Evolutionary conservation across 2,113 vertebrate genomes (phyloP).

Genomic region (Pyrgilauda ruficollis): DNA sequence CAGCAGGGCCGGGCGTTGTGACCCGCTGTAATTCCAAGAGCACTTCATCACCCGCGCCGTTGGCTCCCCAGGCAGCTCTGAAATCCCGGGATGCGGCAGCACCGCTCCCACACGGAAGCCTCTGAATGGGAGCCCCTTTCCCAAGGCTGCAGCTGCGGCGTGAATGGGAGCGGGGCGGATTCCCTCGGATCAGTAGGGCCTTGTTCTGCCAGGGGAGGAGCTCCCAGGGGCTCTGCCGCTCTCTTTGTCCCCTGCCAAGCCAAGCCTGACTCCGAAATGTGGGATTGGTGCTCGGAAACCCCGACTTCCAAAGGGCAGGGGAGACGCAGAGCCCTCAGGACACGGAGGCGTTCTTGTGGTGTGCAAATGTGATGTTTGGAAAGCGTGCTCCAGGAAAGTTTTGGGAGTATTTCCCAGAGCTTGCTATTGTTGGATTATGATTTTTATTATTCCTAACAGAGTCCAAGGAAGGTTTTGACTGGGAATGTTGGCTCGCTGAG

Average conservation of each 20-base stretch:
- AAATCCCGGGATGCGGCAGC: neutral
- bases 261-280: neutral
- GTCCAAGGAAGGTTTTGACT: neutral
- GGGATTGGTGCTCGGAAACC: neutral
- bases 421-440: neutral
- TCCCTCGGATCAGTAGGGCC: neutral
- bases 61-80: neutral
- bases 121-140: neutral
- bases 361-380: neutral
- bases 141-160: slow-evolving; percentile 28
- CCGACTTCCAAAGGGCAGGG: accelerated
- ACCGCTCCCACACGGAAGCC: neutral
- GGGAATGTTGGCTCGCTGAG: neutral
- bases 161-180: neutral
- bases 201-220: neutral
- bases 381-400: neutral
- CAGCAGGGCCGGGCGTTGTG: accelerated
- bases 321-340: neutral
- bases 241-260: neutral
- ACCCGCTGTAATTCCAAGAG: accelerated
- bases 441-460: neutral
- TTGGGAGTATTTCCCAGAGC: neutral
- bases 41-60: accelerated
- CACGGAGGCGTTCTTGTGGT: accelerated
- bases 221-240: neutral